Evolutionary conservation across 2,888 invertebrate genomes (phyloP), one percentile per base, ranked within the genome.

Genomic region (Coelopa pilipes): DNA sequence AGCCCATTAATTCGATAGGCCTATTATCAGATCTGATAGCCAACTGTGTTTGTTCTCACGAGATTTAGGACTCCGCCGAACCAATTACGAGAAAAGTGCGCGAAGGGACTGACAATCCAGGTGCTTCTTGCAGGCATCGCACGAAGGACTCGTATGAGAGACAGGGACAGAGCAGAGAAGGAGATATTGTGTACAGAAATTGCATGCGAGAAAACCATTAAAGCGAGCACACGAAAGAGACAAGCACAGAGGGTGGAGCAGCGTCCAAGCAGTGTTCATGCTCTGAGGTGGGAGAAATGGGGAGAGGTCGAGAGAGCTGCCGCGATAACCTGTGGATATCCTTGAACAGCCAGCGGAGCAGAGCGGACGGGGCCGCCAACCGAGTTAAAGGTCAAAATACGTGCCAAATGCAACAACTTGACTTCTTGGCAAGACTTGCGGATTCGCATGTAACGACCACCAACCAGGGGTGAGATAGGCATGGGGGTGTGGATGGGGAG

Each of bases 341-440:
- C 69, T 69, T 69, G 57, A 59, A 59, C 11, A 45, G 4, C n/a
- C 57, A 55, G 21, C 55, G 13, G 19, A 66, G 17, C 21, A 49
- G 15, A 50, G 21, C 66, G 12, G 34, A n/a, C 7, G 45, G 34
- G 13, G 46, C 1, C 68, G n/a, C 34, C 12, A 57, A 46, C 17
- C 13, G 19, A 11, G 46, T 45, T 12, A 69, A 47, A 59, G 57
- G 57, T 57, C 46, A 46, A 69, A 21, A 45, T 7, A 59, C 9
- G 57, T 45, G 57, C 47, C 59, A 59, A 69, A 21, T 69, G 46
- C 46, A 69, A 69, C 57, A 57, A 59, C 46, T 68, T 69, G 17
- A 57, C 17, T 45, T 45, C 45, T 21, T 19, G 63, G n/a, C 21
- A 50, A 50, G 24, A 62, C 62, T 34, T 34, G 24, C 15, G 34